Evolutionary conservation across 2,888 invertebrate species (phyloP), one percentile per base, ranked within the genome.

Genomic region (Fabriciana adippe): DNA sequence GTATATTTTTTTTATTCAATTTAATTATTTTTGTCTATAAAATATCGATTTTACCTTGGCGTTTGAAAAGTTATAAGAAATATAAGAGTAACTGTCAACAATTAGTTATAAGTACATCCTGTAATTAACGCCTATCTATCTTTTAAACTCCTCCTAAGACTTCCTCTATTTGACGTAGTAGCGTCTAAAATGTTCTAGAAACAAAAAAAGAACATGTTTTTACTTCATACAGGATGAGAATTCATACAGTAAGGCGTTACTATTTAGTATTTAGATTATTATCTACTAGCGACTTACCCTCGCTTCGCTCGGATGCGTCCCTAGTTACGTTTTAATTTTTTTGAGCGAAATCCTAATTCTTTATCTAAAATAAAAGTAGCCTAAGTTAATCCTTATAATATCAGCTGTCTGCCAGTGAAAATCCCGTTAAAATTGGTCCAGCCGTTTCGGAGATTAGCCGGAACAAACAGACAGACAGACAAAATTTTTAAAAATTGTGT

Each of bases 71-170:
- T 8, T n/a, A 35, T 55, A n/a, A 35, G 3, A 3, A 55, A n/a
- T 13, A 35, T 35, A 11, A 35, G 16, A 15, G 41, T 16, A 5
- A 16, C 41, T 53, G 53, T 18, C 5, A 14, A 56, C 6, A 56
- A 45, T 11, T 21, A 47, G 15, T 21, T 8, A 57, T 13, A 14
- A 31, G 31, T 5, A 26, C 41, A 50, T 63, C 50, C 66, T 66
- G 66, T 69, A 66, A 69, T 66, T 69, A 69, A 55, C 66, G 50
- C 59, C 57, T 16, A 50, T 63, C 63, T 66, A 59, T 54, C 48
- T 59, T 48, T 55, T 57, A 41, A 62, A 69, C 48, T 41, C 21
- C 21, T 57, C 59, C 50, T 35, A n/a, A 21, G 13, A 54, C 67
- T 72, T 73, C 64, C 66, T 64, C 45, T 54, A 57, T 62, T 62